Evolutionary conservation across 2,797 vertebrate genomes (phyloP), one percentile per base, ranked within the genome.

Genomic region (Enoplosus armatus): DNA sequence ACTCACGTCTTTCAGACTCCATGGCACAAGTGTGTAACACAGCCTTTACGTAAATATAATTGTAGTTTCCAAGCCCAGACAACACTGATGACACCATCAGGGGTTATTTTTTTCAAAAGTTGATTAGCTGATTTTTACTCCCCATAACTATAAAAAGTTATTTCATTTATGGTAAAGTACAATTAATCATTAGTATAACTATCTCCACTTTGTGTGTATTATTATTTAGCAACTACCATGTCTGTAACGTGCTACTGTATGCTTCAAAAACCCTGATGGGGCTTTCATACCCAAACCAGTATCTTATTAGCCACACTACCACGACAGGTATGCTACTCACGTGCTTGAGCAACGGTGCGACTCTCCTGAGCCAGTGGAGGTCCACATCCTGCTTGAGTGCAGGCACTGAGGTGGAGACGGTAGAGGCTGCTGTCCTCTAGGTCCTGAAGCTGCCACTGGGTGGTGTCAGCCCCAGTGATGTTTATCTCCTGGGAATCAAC

Each of bases 361-460:
- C 94, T 93, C 87, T 98, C 96, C 86, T 97, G 96, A 0, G 95
- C 95, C 78, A 92, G 51, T 0, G 95, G 87, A 50, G 96, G 96
- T 63, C 98, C 97, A 26, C 97, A 98, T 88, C 98, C 98, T 65
- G 90, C 91, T 48, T 56, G 84, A 1, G 97, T 98, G 90, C 98
- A 99, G 15, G 97, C 98, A 8, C 95, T 96, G 82, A 97, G 90
- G 75, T 96, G 95, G 90, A 99, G 97, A 77, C 96, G 97, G 92
- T 98, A 98, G 73, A 91, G 95, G 78, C 96, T 96, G 48, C 86
- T 94, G 60, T 90, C 82, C 65, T 79, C 87, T 80, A 98, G 94
- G 68, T 93, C 95, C 0, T 78, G 77, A 26, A 99, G 89, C 73
- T 80, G 93, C 96, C 95, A 96, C 75, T 95, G 96, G 80, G 96